A percentile compares a stretch with the other conserved stretches of the same genome.
Conservation (phyloP, 2,797 vertebrate genomes). For the Merluccius polli region DNA sequence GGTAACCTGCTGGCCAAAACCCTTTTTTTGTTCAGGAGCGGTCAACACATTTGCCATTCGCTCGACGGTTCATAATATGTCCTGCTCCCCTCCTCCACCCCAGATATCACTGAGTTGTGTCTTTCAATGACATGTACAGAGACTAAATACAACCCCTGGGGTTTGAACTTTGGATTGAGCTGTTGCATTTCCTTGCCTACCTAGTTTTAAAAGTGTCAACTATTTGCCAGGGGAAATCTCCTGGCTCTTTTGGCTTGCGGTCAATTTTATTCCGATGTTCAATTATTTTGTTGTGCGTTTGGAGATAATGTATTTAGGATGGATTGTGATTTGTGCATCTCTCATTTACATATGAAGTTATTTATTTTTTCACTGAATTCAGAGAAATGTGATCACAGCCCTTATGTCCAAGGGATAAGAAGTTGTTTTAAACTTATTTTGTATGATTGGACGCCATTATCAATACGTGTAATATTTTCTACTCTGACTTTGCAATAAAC, state of each 20-base stretch:
- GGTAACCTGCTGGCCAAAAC: neutral
- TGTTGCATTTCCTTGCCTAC: neutral
- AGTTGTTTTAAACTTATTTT: slow-evolving; percentile 53
- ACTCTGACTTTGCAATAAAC: slow-evolving; percentile 60
- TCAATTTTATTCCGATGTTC: neutral
- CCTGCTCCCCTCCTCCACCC: neutral
- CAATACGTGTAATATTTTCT: slow-evolving; percentile 25
- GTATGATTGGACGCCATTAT: slow-evolving; percentile 23
- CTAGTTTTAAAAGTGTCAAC: neutral
- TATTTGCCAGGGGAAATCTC: neutral
- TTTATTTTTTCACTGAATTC: slow-evolving; percentile 30
- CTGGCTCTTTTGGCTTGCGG: neutral
- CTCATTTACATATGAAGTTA: slow-evolving; percentile 28
- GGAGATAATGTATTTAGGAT: neutral
- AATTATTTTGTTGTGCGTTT: neutral
- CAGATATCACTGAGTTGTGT: neutral
- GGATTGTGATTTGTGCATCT: neutral
- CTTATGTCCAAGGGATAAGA: slow-evolving; percentile 2
- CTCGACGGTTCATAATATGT: slow-evolving; percentile 12
- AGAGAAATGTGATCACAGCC: neutral
- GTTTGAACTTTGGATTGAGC: neutral
- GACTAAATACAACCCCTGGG: neutral
- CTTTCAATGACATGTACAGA: slow-evolving; percentile 1
- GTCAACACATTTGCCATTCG: neutral
- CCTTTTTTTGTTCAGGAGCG: neutral